Base-by-base conservation (phyloP, 2,113 vertebrate species). In the Cyrtonyx montezumae region DNA sequence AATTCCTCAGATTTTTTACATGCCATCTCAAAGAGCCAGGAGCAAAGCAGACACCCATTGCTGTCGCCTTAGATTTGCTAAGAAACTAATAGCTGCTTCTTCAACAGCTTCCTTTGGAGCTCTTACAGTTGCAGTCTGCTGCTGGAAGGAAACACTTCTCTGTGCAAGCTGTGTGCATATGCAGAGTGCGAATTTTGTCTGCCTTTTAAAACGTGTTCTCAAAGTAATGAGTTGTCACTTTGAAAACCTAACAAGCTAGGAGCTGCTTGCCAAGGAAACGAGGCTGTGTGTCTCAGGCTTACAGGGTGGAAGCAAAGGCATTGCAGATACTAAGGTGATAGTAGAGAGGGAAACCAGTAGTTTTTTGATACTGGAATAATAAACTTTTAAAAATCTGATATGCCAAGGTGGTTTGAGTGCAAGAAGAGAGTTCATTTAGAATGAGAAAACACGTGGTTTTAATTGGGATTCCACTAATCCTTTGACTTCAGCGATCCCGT, bases 71-170 rank as follows among this genome's bases (percentile, higher is more conserved):
- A 65, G 61, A 20, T 76, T 67, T 28, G 36, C 77, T 77, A 45
- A 71, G 86, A 79, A 79, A 76, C 82, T 80, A 91, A 67, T 14
- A 83, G 63, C 45, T 88, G 53, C 66, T 90, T 21, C 74, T 79
- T 63, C 36, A 71, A 66, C 61, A 73, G 90, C 77, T 90, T 70
- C 59, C 61, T 91, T 82, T 88, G 79, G 68, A 91, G 75, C 63
- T 84, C 63, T 51, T 49, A 1, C 17, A 32, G 26, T 70, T 80
- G 71, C 61, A 85, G 51, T 71, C 61, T 94, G 87, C 93, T 92
- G 87, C n/a, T 55, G 46, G 87, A 65, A 79, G 75, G 87, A 55
- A 70, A 23, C 37, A 42, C n/a, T 70, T 45, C 1, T 14, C 58
- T 78, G 37, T 89, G 82, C 55, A 20, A 73, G 63, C 55, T 0